These are phyloP conservation scores for Liolophura sinensis DNA, from an alignment of 1,140 invertebrate genomes.

Conservation along the genomic window DNA sequence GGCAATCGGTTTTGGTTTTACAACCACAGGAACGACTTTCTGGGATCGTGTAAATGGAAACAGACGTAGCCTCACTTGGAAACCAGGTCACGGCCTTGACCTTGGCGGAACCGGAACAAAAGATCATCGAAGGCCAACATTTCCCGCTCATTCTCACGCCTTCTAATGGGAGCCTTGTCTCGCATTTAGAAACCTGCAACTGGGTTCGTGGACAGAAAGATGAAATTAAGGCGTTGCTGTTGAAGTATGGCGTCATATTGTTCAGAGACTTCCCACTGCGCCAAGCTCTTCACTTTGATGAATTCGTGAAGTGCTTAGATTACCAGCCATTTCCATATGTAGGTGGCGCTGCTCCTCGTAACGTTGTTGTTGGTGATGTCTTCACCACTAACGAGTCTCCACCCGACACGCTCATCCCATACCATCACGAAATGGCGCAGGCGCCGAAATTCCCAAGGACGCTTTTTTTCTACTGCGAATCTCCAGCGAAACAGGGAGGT, in stretches of 20 bases:
- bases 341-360: slow-evolving; percentile 40
- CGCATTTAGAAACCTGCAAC: not conserved
- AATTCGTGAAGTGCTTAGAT: slow-evolving; percentile 36
- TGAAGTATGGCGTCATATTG: slow-evolving; percentile 42
- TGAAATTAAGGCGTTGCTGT: slow-evolving; percentile 20
- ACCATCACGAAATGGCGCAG: slow-evolving; percentile 52
- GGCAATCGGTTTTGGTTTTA: too few relatives aligned
- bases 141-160: slow-evolving; percentile 33
- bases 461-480: slow-evolving; percentile 45
- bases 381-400: slow-evolving; percentile 48
- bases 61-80: too few relatives aligned
- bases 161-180: not conserved
- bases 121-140: slow-evolving; percentile 25
- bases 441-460: slow-evolving; percentile 38
- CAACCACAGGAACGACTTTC: too few relatives aligned
- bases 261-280: slow-evolving; percentile 42
- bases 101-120: slow-evolving; percentile 29
- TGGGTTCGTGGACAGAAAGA: slow-evolving; percentile 27
- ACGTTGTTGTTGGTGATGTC: slow-evolving; percentile 34
- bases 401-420: slow-evolving; percentile 41
- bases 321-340: slow-evolving; percentile 39
- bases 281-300: slow-evolving; percentile 34
- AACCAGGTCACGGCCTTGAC: not conserved
- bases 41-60: too few relatives aligned
- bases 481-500: slow-evolving; percentile 32